These are phyloP conservation scores for Natrix natrix DNA, from an alignment of 2,797 vertebrate species.

Conservation along the genomic window DNA sequence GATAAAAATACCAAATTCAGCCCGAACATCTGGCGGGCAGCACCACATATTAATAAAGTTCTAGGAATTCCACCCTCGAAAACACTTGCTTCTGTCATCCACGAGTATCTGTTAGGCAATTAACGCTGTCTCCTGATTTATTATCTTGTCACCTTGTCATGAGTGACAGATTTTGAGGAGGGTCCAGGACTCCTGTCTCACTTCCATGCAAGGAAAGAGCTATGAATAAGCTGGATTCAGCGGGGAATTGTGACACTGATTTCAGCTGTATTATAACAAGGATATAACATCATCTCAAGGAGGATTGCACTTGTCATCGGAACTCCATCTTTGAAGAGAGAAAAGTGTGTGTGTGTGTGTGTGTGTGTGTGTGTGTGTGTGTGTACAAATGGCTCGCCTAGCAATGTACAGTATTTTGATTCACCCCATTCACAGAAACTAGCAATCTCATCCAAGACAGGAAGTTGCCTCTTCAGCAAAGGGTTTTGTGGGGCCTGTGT, in stretches of 20 bases:
- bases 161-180: not conserved
- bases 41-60: not conserved
- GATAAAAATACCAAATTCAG: not conserved
- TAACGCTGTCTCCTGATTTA: not conserved
- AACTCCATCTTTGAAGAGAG: conserved; percentile 28
- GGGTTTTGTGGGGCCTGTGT: conserved; percentile 27
- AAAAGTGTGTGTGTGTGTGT: rapidly evolving
- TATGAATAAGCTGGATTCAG: not conserved
- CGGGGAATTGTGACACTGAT: not conserved
- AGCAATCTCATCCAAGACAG: conserved; percentile 36
- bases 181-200: not conserved
- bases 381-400: too few species aligned
- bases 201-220: not conserved
- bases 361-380: rapidly evolving
- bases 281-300: not conserved
- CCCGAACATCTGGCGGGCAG: not conserved
- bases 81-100: too few species aligned
- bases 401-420: not conserved
- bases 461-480: not conserved
- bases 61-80: not conserved
- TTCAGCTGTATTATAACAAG: not conserved
- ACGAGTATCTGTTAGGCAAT: not conserved
- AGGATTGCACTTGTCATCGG: conserved; percentile 5
- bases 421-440: conserved; percentile 44
- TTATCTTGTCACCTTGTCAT: not conserved